These are phyloP conservation scores for Mythimna loreyi DNA, from an alignment of 2,888 invertebrate species.

Conservation along the genomic window DNA sequence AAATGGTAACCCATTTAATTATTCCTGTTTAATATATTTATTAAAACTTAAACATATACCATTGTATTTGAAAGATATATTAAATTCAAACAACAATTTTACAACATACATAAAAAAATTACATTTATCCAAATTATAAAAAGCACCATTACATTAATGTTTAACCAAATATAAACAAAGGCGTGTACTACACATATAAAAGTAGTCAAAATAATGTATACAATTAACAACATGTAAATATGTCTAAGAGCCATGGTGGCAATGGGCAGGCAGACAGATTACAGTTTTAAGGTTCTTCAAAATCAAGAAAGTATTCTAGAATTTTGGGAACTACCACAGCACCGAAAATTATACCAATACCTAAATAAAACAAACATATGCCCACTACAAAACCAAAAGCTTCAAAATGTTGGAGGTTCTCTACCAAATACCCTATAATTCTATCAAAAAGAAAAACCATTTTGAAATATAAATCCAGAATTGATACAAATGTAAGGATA, in stretches of 20 bases:
- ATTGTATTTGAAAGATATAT: too few relatives aligned
- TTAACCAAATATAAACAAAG: too few relatives aligned
- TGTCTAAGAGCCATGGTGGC: neutral
- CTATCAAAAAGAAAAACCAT: constrained; percentile 10
- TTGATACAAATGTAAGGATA: neutral
- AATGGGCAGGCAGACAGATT: too few relatives aligned
- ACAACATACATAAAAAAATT: too few relatives aligned
- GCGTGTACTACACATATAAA: neutral
- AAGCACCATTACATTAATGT: neutral
- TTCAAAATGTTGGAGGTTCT: constrained; percentile 8
- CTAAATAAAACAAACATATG: too few relatives aligned
- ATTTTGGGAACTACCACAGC: neutral
- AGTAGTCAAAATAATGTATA: constrained; percentile 2
- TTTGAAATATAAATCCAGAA: too few relatives aligned
- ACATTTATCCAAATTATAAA: too few relatives aligned
- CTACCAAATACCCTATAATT: constrained; percentile 2
- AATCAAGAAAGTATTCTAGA: neutral
- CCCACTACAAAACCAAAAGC: neutral
- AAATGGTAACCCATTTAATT: too few relatives aligned
- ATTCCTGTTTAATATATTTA: too few relatives aligned
- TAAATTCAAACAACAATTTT: too few relatives aligned
- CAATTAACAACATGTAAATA: neutral
- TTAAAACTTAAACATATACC: too few relatives aligned
- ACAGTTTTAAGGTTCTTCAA: neutral
- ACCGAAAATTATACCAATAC: constrained; percentile 8